phyloP scores from a whole-genome alignment of 2,888 invertebrate genomes.

The Habrosyne pyritoides region DNA sequence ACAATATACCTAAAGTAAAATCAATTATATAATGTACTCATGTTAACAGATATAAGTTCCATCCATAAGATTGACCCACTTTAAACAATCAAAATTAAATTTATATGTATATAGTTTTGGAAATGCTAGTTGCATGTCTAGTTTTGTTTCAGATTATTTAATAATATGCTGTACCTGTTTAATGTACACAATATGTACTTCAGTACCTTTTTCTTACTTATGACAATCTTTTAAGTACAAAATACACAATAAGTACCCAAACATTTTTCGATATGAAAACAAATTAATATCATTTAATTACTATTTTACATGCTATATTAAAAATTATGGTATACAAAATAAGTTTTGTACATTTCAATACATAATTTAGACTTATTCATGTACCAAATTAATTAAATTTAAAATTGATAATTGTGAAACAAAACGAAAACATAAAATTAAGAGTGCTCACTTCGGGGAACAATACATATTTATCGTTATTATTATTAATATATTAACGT shows the following conservation, averaged over 20 bases:
- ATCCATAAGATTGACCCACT: constrained; percentile 42
- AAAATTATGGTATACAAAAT: constrained; percentile 5
- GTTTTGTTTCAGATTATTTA: neutral
- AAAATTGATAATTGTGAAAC: constrained; percentile 48
- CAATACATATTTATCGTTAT: constrained; percentile 41
- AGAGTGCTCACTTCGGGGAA: constrained; percentile 69
- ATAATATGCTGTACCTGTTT: neutral
- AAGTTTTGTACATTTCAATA: constrained; percentile 13
- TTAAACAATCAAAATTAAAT: constrained; percentile 12
- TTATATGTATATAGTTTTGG: neutral
- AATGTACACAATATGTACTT: neutral
- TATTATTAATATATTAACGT: constrained; percentile 5
- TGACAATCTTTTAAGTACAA: constrained; percentile 12
- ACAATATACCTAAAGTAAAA: constrained; percentile 1
- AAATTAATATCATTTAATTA: no score
- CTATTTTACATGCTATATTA: no score
- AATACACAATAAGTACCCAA: constrained; percentile 16
- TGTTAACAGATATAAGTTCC: constrained; percentile 45
- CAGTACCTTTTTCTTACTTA: neutral
- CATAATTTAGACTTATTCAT: constrained; percentile 24
- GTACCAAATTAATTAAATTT: constrained; percentile 1
- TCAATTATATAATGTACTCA: neutral
- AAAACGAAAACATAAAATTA: constrained; percentile 22
- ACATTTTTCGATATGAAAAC: neutral
- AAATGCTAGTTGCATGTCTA: neutral